Evolutionary conservation across 2,888 invertebrate species (phyloP).

Genomic region (Agrochola circellaris): DNA sequence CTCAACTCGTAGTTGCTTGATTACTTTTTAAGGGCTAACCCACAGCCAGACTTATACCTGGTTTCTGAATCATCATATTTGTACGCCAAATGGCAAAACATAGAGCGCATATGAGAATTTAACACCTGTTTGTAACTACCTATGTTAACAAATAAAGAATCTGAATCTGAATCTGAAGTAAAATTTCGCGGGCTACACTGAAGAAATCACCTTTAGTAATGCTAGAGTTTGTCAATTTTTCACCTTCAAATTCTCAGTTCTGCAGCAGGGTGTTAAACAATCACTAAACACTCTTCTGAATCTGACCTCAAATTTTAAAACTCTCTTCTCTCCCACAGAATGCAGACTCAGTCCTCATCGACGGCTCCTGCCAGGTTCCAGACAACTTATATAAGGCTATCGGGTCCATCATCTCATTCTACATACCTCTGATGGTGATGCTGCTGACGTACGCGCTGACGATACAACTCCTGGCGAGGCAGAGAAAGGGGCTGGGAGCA

Average conservation of each 20-base stretch:
- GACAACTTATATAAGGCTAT: slow-evolving; percentile 95
- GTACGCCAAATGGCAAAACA: too few relatives aligned
- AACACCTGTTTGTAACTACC: too few relatives aligned
- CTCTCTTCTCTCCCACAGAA: slow-evolving; percentile 90
- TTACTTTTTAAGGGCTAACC: not conserved
- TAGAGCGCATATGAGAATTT: too few relatives aligned
- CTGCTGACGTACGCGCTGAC: slow-evolving; percentile 98
- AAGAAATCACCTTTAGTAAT: not conserved
- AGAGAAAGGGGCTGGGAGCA: slow-evolving; percentile 93
- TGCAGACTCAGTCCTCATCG: slow-evolving; percentile 95
- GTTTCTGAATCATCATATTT: not conserved
- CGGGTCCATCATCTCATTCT: slow-evolving; percentile 98
- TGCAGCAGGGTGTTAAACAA: not conserved
- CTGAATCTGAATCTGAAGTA: too few relatives aligned
- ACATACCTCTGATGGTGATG: slow-evolving; percentile 98
- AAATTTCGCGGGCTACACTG: not conserved
- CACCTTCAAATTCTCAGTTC: not conserved
- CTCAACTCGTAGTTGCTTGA: not conserved
- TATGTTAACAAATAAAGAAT: too few relatives aligned
- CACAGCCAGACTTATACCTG: not conserved
- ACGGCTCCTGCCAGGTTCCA: slow-evolving; percentile 96
- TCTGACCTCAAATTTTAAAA: not conserved
- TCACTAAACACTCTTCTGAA: not conserved
- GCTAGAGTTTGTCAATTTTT: not conserved
- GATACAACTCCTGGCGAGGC: slow-evolving; percentile 95